Evolutionary conservation across 2,797 vertebrate genomes (phyloP).

Genomic region (Chaunax sp.): DNA sequence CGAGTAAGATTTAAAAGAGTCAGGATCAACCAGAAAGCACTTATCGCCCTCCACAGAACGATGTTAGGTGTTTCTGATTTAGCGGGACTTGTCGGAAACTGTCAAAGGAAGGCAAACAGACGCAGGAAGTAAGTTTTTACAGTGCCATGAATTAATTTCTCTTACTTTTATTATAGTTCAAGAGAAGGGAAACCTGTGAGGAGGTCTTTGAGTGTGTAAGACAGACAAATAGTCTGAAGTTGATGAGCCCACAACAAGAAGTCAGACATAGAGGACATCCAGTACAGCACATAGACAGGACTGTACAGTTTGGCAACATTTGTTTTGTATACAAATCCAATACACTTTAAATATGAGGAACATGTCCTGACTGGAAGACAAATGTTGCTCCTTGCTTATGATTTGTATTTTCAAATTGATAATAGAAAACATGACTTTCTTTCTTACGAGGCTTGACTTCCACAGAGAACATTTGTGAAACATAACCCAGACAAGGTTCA

Average conservation of each 20-base stretch:
- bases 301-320: not conserved
- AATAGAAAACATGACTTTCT: not conserved
- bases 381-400: not conserved
- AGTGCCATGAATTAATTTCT: slow-evolving; percentile 43
- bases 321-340: not conserved
- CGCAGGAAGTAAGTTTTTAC: too few species aligned
- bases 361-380: not conserved
- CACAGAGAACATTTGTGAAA: slow-evolving; percentile 25
- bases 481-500: slow-evolving; percentile 40
- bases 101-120: too few species aligned
- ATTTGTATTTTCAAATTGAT: slow-evolving; percentile 2
- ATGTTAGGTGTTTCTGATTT: too few species aligned
- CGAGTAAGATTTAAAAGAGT: too few species aligned
- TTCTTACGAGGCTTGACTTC: slow-evolving; percentile 1
- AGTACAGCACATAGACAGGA: not conserved
- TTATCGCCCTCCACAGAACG: too few species aligned
- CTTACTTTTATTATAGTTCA: slow-evolving; percentile 19
- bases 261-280: too few species aligned
- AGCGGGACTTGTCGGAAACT: too few species aligned
- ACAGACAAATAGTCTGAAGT: too few species aligned
- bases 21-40: too few species aligned
- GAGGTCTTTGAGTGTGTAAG: slow-evolving; percentile 4
- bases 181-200: slow-evolving; percentile 8
- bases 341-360: not conserved
- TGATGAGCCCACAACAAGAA: not conserved